Base-by-base conservation (phyloP, 2,113 vertebrate genomes). In the Apeltes quadracus region DNA sequence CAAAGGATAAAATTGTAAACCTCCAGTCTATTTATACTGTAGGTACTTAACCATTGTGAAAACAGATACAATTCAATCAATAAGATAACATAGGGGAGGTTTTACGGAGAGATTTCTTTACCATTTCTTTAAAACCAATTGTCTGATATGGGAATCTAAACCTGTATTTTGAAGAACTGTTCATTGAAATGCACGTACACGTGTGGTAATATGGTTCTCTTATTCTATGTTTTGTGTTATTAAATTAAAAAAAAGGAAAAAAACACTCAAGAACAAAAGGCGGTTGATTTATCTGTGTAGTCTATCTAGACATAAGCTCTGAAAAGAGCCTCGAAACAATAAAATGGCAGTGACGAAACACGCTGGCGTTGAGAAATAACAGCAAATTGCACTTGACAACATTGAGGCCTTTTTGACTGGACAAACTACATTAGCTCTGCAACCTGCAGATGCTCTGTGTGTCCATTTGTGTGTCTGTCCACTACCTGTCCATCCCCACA, bases 401-500 rank as follows among this genome's bases (percentile, higher is more conserved):
- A n/a, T n/a, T n/a, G 48, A 38, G 13, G 41, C 48, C 11, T 15
- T 50, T 38, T 7, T 59, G 39, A 46, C 59, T n/a, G n/a, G n/a
- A n/a, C n/a, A n/a, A n/a, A n/a, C n/a, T n/a, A n/a, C n/a, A n/a
- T n/a, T n/a, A n/a, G 27, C 20, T 58, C 41, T 54, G 46, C 54
- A 14, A 34, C 27, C 51, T 22, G 25, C 41, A 5, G 0, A 25
- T 41, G 51, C 39, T 69, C 50, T 76, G n/a, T 32, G 48, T 14
- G 23, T 43, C 36, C 58, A 22, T 62, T 12, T 63, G 48, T 25
- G 34, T 39, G 41, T 51, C 48, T 22, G n/a, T 66, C 63, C 61
- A 50, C n/a, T 54, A 82, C 65, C 68, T 83, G 85, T 86, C 87
- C 83, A 65, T 76, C 81, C 61, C 61, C 69, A 75, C 48, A 84